These are phyloP conservation scores for Menura novaehollandiae DNA, from an alignment of 2,113 vertebrate genomes.

Conservation along the genomic window DNA sequence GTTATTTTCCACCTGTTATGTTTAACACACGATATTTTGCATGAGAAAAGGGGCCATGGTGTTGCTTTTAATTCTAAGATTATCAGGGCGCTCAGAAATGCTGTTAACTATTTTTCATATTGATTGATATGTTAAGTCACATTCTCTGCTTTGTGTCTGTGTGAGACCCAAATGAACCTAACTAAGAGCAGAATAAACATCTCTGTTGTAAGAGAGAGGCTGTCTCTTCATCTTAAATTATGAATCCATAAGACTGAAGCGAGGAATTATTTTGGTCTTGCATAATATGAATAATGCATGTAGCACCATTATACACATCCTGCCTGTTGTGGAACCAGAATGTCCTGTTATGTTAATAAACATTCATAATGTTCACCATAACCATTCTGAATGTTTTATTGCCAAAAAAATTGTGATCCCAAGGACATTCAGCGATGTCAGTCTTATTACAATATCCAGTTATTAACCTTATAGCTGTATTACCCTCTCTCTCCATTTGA, in stretches of 20 bases:
- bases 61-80: neutral
- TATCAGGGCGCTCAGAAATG: neutral
- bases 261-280: neutral
- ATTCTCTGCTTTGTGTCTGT: neutral
- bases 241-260: neutral
- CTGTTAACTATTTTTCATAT: neutral
- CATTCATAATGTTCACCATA: neutral
- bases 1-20: neutral
- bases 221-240: conserved; percentile 18
- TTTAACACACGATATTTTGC: neutral
- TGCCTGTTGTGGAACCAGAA: neutral
- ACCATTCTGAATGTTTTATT: neutral
- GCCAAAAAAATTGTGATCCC: neutral
- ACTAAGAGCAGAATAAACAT: neutral
- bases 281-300: conserved; percentile 48
- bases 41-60: neutral
- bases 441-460: neutral
- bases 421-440: neutral
- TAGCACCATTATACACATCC: neutral
- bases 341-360: conserved; percentile 3
- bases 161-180: neutral
- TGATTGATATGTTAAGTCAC: neutral
- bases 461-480: neutral
- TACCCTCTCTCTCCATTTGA: neutral
- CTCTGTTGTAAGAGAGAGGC: neutral